These are phyloP conservation scores for Boulengerochromis microlepis DNA, from an alignment of 2,113 vertebrate genomes.

Conservation along the genomic window DNA sequence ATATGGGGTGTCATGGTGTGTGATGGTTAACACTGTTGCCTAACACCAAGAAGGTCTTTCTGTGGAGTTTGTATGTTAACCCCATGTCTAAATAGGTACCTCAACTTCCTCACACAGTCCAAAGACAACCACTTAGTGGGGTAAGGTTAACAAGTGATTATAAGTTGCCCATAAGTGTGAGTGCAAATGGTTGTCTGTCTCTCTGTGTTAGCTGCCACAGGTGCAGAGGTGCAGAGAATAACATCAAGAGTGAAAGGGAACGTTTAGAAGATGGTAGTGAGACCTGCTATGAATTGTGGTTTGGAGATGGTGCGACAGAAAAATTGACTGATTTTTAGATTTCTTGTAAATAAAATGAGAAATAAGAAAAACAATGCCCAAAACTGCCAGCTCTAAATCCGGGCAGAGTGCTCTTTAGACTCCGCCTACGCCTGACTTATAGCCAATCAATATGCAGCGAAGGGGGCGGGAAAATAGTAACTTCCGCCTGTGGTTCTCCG, in stretches of 20 bases:
- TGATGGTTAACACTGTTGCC: not conserved
- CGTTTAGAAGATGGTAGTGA: not conserved
- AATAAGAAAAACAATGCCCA: not conserved
- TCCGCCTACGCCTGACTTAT: not conserved
- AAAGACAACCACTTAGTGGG: not conserved
- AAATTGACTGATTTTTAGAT: not conserved
- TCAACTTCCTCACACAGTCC: not conserved
- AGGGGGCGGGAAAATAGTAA: constrained; percentile 23
- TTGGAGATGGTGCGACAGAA: not conserved
- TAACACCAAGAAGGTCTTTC: not conserved
- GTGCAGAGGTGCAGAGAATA: not conserved
- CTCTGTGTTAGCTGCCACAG: not conserved
- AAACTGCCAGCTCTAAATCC: not conserved
- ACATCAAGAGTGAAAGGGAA: not conserved
- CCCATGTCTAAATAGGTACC: not conserved
- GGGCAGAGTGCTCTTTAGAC: accelerated
- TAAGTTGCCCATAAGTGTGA: not conserved
- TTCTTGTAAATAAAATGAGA: not conserved
- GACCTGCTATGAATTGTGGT: not conserved
- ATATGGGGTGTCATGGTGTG: not conserved
- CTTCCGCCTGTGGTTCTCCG: constrained; percentile 5
- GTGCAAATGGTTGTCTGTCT: not conserved
- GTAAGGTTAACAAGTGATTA: not conserved
- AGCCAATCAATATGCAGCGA: constrained; percentile 29
- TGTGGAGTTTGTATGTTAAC: not conserved